Base-by-base conservation (phyloP, 2,113 vertebrate species). In the Guaruba guarouba region DNA sequence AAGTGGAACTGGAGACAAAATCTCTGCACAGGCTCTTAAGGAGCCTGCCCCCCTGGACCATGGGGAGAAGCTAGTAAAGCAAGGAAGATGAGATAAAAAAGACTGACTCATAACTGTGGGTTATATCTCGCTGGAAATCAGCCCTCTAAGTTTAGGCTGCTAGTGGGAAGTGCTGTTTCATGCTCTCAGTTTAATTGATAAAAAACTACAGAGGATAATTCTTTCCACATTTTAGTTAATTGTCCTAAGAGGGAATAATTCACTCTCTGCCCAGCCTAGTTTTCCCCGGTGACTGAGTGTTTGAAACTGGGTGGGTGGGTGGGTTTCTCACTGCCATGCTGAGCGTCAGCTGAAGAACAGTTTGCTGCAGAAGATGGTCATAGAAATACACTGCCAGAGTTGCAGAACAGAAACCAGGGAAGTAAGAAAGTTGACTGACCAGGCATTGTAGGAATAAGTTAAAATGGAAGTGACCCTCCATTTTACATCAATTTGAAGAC, bases 291-390 rank as follows among this genome's bases (percentile, higher is more conserved):
- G 62, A 46, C 3, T 39, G 16, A 18, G 14, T 41, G 29, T 52
- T 83, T 88, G 29, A 90, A 79, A 69, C 13, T 10, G 33, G 57
- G 15, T 51, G n/a, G 57, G 15, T 51, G n/a, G 17, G 12, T 81
- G 46, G 24, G 23, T 73, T 95, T 90, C 49, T 61, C 48, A 46
- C 43, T 88, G 48, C 37, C 24, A 25, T 3, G 3, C 39, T 48
- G 17, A 41, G 3, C 6, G 4, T 31, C 52, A 0, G 0, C 41
- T 33, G 48, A 76, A 86, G 19, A 23, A 64, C 22, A 17, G 3
- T 64, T 66, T 82, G 35, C 48, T 43, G 25, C 44, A 75, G 48
- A 81, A 54, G 43, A 28, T n/a, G 22, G 13, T 37, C 9, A 17
- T 1, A 4, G 37, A 52, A 82, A 51, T 23, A 71, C 11, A 9